These are phyloP conservation scores for Sminthurides aquaticus DNA, from an alignment of 2,888 invertebrate genomes.

Conservation along the genomic window DNA sequence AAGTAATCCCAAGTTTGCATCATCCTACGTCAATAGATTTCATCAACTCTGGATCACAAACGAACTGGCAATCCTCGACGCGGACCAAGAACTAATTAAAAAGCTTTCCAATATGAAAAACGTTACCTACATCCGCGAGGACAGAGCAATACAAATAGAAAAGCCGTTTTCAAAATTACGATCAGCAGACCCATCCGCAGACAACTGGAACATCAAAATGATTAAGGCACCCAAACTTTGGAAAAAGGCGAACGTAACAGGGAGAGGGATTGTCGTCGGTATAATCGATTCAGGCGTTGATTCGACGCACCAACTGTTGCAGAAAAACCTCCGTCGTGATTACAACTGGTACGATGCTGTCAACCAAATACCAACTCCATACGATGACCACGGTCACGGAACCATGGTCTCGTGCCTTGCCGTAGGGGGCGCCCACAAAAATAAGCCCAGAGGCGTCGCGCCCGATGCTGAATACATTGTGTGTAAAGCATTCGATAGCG, in stretches of 20 bases:
- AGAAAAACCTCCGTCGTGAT: neutral
- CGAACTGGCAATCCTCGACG: neutral
- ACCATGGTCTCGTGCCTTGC: neutral
- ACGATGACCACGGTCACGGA: neutral
- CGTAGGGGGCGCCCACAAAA: neutral
- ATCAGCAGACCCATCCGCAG: neutral
- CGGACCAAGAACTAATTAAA: neutral
- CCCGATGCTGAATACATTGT: neutral
- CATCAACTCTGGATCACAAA: neutral
- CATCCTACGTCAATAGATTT: no score
- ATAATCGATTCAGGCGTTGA: neutral
- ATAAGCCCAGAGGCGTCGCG: neutral
- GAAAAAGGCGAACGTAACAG: neutral
- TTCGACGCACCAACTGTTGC: neutral
- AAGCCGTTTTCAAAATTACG: neutral
- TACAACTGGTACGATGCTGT: neutral
- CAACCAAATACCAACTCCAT: neutral
- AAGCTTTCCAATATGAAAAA: neutral
- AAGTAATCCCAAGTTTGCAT: no score
- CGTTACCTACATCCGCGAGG: neutral
- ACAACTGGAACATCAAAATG: neutral
- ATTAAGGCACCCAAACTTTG: neutral
- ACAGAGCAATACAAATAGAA: neutral
- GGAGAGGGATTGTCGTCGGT: neutral
- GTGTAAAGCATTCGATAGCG: neutral